Percentiles rank a stretch among this genome's conserved stretches.
Evolutionary conservation across 2,113 vertebrate species (phyloP).

Genomic region (Misgurnus mizolepis): DNA sequence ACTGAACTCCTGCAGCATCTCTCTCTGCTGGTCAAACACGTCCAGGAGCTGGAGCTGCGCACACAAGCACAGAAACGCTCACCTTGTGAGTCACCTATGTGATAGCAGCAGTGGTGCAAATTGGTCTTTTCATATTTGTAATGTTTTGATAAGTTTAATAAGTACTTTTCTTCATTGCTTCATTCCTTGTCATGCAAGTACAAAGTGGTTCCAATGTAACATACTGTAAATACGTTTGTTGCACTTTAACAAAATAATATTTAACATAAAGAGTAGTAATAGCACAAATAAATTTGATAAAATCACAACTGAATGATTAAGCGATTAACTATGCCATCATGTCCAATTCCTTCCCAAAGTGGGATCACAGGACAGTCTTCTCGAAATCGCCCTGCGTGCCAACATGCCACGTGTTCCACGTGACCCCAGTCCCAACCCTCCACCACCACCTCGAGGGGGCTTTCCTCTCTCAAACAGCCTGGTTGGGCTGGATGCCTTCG

Average conservation of each 20-base stretch:
- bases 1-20: slow-evolving; percentile 94
- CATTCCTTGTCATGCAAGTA: no score
- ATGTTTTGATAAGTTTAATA: no score
- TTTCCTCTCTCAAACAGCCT: slow-evolving; percentile 82
- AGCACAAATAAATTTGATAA: background rate
- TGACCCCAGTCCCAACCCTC: slow-evolving; percentile 76
- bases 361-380: slow-evolving; percentile 94
- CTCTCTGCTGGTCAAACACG: slow-evolving; percentile 92
- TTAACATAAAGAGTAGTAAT: background rate
- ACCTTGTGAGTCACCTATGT: slow-evolving; percentile 77
- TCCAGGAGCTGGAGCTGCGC: slow-evolving; percentile 95
- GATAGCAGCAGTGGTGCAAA: no score
- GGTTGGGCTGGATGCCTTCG: slow-evolving; percentile 87
- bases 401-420: slow-evolving; percentile 76
- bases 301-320: background rate
- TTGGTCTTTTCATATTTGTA: no score
- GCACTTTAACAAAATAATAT: no score
- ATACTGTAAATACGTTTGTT: no score
- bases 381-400: slow-evolving; percentile 94
- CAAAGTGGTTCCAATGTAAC: no score
- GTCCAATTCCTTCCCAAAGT: slow-evolving; percentile 67
- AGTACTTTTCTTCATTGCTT: no score
- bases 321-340: background rate
- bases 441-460: slow-evolving; percentile 68
- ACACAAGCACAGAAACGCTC: slow-evolving; percentile 71